A percentile compares a stretch with the other conserved stretches of the same genome.
These are phyloP conservation scores for Bolinopsis microptera DNA, from an alignment of 37 sponge, comb jelly and placozoan species.

Conservation along the genomic window DNA sequence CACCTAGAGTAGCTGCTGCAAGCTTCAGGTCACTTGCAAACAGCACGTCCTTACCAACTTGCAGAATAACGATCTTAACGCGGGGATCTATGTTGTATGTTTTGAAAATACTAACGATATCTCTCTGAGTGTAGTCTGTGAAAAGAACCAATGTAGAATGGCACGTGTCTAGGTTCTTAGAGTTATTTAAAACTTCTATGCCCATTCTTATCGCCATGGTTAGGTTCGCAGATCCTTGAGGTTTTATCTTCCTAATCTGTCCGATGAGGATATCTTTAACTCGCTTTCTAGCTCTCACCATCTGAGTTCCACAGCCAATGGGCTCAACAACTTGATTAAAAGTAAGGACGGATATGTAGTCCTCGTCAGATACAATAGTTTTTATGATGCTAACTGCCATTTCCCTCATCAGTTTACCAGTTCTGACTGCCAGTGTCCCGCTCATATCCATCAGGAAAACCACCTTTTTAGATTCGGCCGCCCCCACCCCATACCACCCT, in stretches of 20 bases:
- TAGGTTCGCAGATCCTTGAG: background rate
- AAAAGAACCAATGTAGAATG: background rate
- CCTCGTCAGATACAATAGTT: slow-evolving; percentile 9
- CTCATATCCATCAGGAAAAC: slow-evolving; percentile 21
- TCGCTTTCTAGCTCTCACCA: background rate
- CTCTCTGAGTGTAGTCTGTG: background rate
- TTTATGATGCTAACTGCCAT: background rate
- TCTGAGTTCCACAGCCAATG: background rate
- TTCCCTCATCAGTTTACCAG: background rate
- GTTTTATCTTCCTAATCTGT: background rate
- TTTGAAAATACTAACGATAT: background rate
- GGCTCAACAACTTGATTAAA: background rate
- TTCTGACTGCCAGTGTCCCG: background rate
- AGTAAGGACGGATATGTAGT: background rate
- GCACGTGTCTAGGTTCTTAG: background rate
- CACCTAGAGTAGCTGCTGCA: background rate
- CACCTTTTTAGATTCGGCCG: background rate
- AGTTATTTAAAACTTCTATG: background rate
- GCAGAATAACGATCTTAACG: background rate
- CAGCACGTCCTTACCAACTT: background rate
- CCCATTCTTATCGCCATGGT: background rate
- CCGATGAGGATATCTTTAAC: background rate
- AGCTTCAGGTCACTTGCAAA: background rate
- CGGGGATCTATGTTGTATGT: background rate
- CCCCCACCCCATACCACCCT: background rate